Conservation (phyloP, 92 coral and sea anemone species). For the Galaxea fascicularis region DNA sequence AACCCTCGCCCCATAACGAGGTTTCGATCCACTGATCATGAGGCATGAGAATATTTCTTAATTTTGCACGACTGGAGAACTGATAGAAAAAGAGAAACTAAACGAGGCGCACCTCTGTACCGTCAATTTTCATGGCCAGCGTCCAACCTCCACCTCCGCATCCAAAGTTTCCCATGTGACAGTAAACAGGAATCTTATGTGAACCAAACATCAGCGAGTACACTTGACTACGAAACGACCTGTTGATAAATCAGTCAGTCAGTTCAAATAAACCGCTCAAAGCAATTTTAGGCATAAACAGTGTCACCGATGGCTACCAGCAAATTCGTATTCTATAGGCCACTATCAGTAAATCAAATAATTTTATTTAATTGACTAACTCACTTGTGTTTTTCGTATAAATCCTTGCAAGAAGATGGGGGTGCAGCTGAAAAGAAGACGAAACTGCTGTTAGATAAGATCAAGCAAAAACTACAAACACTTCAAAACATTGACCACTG, state of each 20-base stretch:
- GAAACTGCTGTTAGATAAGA: neutral
- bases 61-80: no score
- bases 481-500: neutral
- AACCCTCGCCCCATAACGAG: neutral
- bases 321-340: neutral
- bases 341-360: no score
- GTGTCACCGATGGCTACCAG: neutral
- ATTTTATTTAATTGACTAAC: no score
- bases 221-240: neutral
- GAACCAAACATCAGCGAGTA: neutral
- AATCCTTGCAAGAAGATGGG: conserved; percentile 1
- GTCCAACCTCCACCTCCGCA: conserved; percentile 2
- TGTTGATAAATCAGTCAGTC: neutral
- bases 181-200: neutral
- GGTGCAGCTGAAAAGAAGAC: neutral
- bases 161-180: conserved; percentile 15
- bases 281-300: no score
- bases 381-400: neutral
- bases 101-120: neutral
- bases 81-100: neutral
- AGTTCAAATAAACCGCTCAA: neutral
- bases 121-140: neutral
- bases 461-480: neutral
- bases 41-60: neutral
- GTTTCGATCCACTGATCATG: no score